Base-by-base conservation (phyloP, 2,888 invertebrate genomes). In the Morinoia aosen region DNA sequence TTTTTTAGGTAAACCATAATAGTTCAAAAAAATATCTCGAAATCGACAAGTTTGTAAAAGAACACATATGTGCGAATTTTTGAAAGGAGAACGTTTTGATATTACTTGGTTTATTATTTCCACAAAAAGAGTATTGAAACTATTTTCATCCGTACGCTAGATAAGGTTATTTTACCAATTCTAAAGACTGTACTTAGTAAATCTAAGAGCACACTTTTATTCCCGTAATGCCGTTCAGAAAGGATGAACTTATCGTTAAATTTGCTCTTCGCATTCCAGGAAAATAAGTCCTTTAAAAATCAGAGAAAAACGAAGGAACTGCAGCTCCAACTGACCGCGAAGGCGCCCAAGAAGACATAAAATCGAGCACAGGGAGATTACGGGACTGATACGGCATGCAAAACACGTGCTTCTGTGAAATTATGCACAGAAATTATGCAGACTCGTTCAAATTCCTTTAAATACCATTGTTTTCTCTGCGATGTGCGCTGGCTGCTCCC, bases 291-390 rank as follows among this genome's bases (percentile, higher is more conserved):
- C 7, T 12, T 33, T 19, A 33, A 33, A 16, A 33, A 76, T 33
- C 25, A 33, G 25, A 8, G 25, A 33, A 76, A 33, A 76, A 76
- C 8, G 25, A 33, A 33, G 25, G 12, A 76, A 76, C 8, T 33
- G 76, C 76, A 33, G 25, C 76, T 33, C 25, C 76, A 61, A 76
- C 76, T 76, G 25, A 76, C 19, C 33, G 76, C 76, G 33, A 76
- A 76, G 76, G 76, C 76, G 25, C 76, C 76, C 76, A 76, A 76
- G 76, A 76, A 76, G 25, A 76, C 76, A 76, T 76, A 76, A 76
- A 76, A 33, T 33, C 33, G 33, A 76, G 76, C 76, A 76, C 76
- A 76, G 76, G 76, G 76, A 76, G 76, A 76, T 76, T 76, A 25
- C 33, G 33, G 76, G 76, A 76, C 76, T 12, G 76, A 76, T 76